Evolutionary conservation across 2,797 vertebrate genomes (phyloP), one percentile per base, ranked within the genome.

Genomic region (Dipus sagitta): DNA sequence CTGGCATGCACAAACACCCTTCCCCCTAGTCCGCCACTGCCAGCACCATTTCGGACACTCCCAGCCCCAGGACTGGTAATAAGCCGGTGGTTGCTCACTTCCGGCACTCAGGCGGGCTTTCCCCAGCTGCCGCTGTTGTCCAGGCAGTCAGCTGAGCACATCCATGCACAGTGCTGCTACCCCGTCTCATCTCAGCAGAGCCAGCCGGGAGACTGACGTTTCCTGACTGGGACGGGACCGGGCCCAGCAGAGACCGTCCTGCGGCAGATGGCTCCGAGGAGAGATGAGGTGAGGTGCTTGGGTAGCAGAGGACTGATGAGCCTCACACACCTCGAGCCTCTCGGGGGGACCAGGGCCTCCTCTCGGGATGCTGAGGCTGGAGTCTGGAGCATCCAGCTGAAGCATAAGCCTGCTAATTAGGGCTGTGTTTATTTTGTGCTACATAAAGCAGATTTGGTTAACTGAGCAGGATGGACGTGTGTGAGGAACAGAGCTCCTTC

Each of bases 391-490:
- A 32, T 23, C n/a, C 80, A 91, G 93, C 95, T 76, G n/a, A 32
- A 58, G 89, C 70, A 60, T 3, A 23, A 75, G 52, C 90, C 0
- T 78, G n/a, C 93, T 97, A 92, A 85, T 95, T 64, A 90, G 94
- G 76, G 32, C 52, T 65, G 42, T 95, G 30, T 93, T 93, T 87
- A n/a, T 96, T 96, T 85, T 94, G 76, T 82, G 18, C 80, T 77
- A 68, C 81, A 30, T 64, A 94, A 86, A 95, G 62, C 84, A 58
- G 24, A n/a, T 95, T 94, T 94, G 30, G 90, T 94, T 90, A 94
- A 92, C 72, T 11, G 77, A 91, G 58, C 47, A 20, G 42, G 60
- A 80, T 0, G 4, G 18, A 0, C 81, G 58, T 52, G 21, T 90
- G 94, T 94, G 8, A 75, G 83, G 47, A 47, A 47, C 47, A 47